phyloP scores from a whole-genome alignment of 1,140 invertebrate species.

The Melanaphis sacchari region DNA sequence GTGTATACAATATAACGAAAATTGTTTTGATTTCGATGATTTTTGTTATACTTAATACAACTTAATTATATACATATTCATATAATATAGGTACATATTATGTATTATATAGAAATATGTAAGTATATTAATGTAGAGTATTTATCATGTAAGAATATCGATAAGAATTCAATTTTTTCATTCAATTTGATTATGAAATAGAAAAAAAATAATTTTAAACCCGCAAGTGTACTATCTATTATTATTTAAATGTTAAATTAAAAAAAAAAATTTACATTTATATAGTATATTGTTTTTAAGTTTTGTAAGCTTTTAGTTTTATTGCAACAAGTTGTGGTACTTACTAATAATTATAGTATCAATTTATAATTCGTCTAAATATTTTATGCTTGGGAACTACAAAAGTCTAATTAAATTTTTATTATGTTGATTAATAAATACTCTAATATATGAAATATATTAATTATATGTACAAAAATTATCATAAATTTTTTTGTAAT shows the following conservation, averaged over 20 bases:
- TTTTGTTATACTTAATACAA: not conserved
- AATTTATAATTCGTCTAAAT: not conserved
- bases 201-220: not conserved
- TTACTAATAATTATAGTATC: no score
- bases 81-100: not conserved
- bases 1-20: not conserved
- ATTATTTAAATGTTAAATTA: not conserved
- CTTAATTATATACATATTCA: not conserved
- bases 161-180: not conserved
- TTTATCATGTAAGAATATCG: not conserved
- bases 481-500: not conserved
- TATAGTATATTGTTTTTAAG: not conserved
- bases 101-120: not conserved
- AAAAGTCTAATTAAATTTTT: not conserved
- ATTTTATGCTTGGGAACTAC: not conserved
- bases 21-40: not conserved
- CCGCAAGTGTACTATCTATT: not conserved
- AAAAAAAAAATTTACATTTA: not conserved
- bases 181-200: not conserved
- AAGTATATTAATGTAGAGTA: not conserved
- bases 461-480: not conserved
- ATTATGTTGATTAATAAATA: slow-evolving; percentile 1
- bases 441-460: not conserved
- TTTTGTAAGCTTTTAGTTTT: not conserved
- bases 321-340: not conserved